Evolutionary conservation across 2,888 invertebrate genomes (phyloP), one percentile per base, ranked within the genome.

Genomic region (Sussaba pulchella): DNA sequence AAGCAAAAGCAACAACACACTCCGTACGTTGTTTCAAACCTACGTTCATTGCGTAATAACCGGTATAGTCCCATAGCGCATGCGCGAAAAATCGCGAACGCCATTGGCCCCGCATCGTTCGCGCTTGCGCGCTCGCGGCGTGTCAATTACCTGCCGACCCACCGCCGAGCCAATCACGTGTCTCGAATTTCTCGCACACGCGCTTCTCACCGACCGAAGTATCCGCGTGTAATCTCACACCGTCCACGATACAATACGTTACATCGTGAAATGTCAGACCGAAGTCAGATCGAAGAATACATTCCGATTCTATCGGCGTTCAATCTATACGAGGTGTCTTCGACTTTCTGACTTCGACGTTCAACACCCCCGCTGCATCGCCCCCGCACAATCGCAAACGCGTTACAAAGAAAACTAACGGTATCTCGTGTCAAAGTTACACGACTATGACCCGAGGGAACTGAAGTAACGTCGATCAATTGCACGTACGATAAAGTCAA

Each of bases 401-500:
- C 52, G 19, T 61, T n/a, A 59, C 64, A 59, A 79, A 67, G 70
- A 71, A 59, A 17, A 21, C 59, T 24, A 67, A 59, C 36, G 4
- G 17, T 41, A 17, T 39, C 39, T 8, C 39, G 19, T 14, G 12
- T 59, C 36, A 9, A 9, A 14, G 4, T 10, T 10, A 12, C 17
- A 43, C 8, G 19, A 4, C 26, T 24, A 45, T n/a, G n/a, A 26
- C 0, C 10, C 8, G 21, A 5, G 45, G 8, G 63, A 36, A 66
- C 26, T 17, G 67, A 24, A 21, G 54, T 6, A 73, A 82, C 67
- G 71, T 73, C 79, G 78, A 81, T 84, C 79, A 81, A 83, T 84
- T 73, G 82, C 63, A 77, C 66, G 77, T 71, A 82, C 77, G 82
- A 83, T 80, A 80, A 73, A 63, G 79, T 81, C 81, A 76, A 43